These are phyloP conservation scores for Heteromormyrus szaboi DNA, from an alignment of 2,797 vertebrate species.

Conservation along the genomic window DNA sequence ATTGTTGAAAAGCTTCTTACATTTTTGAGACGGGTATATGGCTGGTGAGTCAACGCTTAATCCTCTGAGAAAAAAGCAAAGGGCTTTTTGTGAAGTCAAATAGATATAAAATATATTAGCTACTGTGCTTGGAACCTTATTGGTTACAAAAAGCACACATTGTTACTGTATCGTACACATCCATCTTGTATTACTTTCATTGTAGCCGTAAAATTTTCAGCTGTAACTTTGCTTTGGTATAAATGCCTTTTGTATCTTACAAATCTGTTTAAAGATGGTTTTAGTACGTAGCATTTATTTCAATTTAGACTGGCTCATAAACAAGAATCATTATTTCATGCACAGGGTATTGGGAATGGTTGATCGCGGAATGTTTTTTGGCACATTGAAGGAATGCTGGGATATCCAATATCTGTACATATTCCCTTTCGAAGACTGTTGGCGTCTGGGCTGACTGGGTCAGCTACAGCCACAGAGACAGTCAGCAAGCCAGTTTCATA, in stretches of 20 bases:
- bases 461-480: not conserved
- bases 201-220: not conserved
- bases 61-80: not conserved
- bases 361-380: slow-evolving; percentile 3
- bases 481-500: not conserved
- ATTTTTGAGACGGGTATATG: not conserved
- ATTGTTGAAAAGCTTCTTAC: slow-evolving; percentile 18
- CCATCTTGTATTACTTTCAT: not conserved
- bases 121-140: not conserved
- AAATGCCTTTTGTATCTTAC: not conserved
- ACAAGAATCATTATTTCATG: not conserved
- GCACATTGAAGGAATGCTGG: not conserved
- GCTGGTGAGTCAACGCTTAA: not conserved
- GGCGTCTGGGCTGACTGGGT: not conserved
- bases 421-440: not conserved
- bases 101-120: not conserved
- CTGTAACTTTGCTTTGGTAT: not conserved
- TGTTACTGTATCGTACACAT: not conserved
- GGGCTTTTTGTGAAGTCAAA: not conserved
- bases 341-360: not conserved
- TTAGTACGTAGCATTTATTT: not conserved
- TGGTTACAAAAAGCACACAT: not conserved
- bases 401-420: slow-evolving; percentile 4
- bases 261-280: not conserved
- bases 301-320: not conserved